These are phyloP conservation scores for Melieria picta DNA, from an alignment of 2,888 invertebrate genomes.

Conservation along the genomic window DNA sequence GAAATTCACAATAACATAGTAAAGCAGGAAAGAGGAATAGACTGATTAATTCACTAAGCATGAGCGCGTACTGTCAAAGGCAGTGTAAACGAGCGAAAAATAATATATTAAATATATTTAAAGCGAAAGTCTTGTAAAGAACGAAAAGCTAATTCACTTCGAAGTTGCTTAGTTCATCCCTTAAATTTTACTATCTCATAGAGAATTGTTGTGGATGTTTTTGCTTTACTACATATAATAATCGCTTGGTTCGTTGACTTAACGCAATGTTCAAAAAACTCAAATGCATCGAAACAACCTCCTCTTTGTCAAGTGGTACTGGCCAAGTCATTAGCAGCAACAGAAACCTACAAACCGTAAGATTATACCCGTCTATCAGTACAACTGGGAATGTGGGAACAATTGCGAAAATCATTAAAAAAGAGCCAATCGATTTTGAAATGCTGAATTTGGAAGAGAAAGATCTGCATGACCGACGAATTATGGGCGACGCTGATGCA, in stretches of 20 bases:
- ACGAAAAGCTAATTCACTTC: slow-evolving; percentile 7
- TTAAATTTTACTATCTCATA: not conserved
- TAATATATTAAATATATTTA: not conserved
- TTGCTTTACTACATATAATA: slow-evolving; percentile 26
- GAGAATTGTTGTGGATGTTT: slow-evolving; percentile 8
- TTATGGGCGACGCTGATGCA: slow-evolving; percentile 37
- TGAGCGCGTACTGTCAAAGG: slow-evolving; percentile 14
- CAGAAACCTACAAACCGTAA: slow-evolving; percentile 7
- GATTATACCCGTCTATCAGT: not conserved
- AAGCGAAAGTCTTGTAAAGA: slow-evolving; percentile 2
- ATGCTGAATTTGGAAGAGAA: slow-evolving; percentile 56
- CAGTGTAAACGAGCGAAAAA: slow-evolving; percentile 1
- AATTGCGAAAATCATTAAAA: slow-evolving; percentile 58
- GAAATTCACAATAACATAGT: slow-evolving; percentile 15
- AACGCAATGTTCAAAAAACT: slow-evolving; percentile 60
- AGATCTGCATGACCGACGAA: slow-evolving; percentile 42
- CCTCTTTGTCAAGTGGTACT: slow-evolving; percentile 41
- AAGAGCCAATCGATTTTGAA: slow-evolving; percentile 63
- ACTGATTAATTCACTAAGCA: slow-evolving; percentile 53
- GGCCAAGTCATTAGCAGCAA: slow-evolving; percentile 14
- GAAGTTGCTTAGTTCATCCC: not conserved
- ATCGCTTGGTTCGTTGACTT: not conserved
- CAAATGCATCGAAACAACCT: slow-evolving; percentile 59
- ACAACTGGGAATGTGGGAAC: not conserved
- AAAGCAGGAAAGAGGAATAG: slow-evolving; percentile 50